These are phyloP conservation scores for Panopea generosa DNA, from an alignment of 2,888 invertebrate genomes.

Conservation along the genomic window DNA sequence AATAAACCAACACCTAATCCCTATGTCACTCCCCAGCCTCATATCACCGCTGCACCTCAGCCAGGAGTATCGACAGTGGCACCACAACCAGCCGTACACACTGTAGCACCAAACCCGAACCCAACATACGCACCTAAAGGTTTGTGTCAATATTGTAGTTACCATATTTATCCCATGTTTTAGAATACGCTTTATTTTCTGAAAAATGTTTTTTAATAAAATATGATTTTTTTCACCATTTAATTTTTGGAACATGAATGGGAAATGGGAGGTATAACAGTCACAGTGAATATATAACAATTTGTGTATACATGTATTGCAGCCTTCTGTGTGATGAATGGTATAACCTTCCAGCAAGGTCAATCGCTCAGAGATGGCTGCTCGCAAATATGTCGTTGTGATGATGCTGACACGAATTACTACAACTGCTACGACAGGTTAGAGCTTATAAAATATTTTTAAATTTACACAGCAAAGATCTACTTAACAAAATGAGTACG, in stretches of 20 bases:
- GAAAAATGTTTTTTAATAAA: too few relatives aligned
- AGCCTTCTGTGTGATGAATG: constrained; percentile 74
- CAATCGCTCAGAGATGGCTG: constrained; percentile 70
- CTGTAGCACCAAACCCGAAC: too few relatives aligned
- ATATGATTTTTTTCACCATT: too few relatives aligned
- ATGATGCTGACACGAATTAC: constrained; percentile 69
- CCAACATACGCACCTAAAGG: constrained; percentile 61
- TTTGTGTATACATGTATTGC: background rate
- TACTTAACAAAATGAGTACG: too few relatives aligned
- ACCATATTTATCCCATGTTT: too few relatives aligned
- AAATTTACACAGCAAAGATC: too few relatives aligned
- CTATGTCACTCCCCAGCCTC: constrained; percentile 36
- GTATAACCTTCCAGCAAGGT: constrained; percentile 69
- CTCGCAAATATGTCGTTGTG: constrained; percentile 67
- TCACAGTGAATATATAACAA: too few relatives aligned
- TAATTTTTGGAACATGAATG: too few relatives aligned
- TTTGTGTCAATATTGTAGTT: too few relatives aligned
- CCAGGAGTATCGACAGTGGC: constrained; percentile 26
- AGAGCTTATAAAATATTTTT: background rate
- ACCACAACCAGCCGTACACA: constrained; percentile 17
- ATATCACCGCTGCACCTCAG: constrained; percentile 23
- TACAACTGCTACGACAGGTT: constrained; percentile 76
- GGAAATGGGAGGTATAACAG: too few relatives aligned
- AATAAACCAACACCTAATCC: constrained; percentile 62
- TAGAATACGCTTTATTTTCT: too few relatives aligned